Percentiles rank a stretch among this genome's conserved stretches.
Conservation (phyloP, 1,140 invertebrate species). For the Thaumatotibia leucotreta region DNA sequence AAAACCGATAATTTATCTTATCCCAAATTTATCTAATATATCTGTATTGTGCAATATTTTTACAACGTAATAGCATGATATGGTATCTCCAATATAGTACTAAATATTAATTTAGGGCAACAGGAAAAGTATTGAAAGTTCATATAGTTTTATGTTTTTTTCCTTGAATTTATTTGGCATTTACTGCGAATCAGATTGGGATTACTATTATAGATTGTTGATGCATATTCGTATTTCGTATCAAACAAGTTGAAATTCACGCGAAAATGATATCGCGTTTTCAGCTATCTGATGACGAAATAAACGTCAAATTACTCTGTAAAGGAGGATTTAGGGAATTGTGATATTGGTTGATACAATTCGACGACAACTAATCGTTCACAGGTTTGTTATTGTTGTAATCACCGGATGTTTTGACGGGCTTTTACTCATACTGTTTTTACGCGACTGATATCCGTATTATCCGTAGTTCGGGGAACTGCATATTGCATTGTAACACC, state of each 20-base stretch:
- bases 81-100: not conserved
- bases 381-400: not conserved
- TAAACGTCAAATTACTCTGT: not conserved
- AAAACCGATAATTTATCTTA: not conserved
- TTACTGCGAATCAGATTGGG: not conserved
- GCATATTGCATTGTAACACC: too few species aligned
- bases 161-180: not conserved
- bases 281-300: not conserved
- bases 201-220: not conserved
- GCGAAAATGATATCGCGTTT: not conserved
- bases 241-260: not conserved
- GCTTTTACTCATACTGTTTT: conserved; percentile 10
- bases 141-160: not conserved
- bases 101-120: not conserved
- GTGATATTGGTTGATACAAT: not conserved
- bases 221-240: not conserved
- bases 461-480: too few species aligned
- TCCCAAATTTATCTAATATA: not conserved
- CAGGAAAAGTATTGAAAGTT: not conserved
- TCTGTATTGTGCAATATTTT: not conserved
- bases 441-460: not conserved
- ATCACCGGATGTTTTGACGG: conserved; percentile 13
- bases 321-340: not conserved
- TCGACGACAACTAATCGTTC: not conserved
- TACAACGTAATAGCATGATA: not conserved